A percentile compares a stretch with the other conserved stretches of the same genome.
These are phyloP conservation scores for Melinaea menophilus DNA, from an alignment of 2,888 invertebrate species.

Conservation along the genomic window DNA sequence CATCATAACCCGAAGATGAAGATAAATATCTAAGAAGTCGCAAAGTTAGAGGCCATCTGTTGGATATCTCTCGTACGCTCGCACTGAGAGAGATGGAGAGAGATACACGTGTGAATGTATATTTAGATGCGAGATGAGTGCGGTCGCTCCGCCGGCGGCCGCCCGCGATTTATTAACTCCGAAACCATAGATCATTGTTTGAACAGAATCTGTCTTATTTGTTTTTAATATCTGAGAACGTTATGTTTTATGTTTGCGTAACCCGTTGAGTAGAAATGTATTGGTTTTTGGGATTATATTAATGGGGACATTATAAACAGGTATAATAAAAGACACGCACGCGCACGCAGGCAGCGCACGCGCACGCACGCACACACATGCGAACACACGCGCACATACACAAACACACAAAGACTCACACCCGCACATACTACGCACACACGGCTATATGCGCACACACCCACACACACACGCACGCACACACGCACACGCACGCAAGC, in stretches of 20 bases:
- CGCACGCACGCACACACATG: too few relatives aligned
- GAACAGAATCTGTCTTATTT: neutral
- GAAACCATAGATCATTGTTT: slow-evolving; percentile 2
- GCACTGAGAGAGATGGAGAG: neutral
- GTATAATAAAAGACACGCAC: too few relatives aligned
- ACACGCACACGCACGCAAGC: too few relatives aligned
- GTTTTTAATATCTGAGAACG: neutral
- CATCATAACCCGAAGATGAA: neutral
- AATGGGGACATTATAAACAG: too few relatives aligned
- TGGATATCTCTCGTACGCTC: slow-evolving; percentile 16
- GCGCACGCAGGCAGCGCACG: too few relatives aligned
- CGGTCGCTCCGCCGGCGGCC: slow-evolving; percentile 6
- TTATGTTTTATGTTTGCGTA: neutral
- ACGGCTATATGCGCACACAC: too few relatives aligned
- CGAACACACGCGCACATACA: too few relatives aligned
- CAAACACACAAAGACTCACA: too few relatives aligned
- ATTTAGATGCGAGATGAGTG: slow-evolving; percentile 17
- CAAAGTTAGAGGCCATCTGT: slow-evolving; percentile 16
- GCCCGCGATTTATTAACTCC: slow-evolving; percentile 5
- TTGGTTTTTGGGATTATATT: too few relatives aligned
- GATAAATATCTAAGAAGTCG: neutral
- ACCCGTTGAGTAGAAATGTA: too few relatives aligned
- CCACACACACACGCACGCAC: too few relatives aligned
- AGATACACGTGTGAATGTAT: slow-evolving; percentile 28
- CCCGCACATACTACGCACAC: too few relatives aligned